Evolutionary conservation across 2,888 invertebrate genomes (phyloP).

Genomic region (Helleia helle): DNA sequence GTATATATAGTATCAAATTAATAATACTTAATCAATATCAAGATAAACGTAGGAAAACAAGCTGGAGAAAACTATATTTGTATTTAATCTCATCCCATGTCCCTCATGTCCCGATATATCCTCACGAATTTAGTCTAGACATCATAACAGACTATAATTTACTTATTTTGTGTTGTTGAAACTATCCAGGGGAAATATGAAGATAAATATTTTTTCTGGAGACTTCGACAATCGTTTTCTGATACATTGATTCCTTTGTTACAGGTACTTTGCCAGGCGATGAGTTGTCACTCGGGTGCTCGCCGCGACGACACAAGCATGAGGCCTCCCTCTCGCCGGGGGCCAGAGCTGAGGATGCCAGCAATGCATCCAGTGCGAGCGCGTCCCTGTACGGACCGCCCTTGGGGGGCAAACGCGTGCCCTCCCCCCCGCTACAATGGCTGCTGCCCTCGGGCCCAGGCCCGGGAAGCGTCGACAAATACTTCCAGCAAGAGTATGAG

Average conservation of each 20-base stretch:
- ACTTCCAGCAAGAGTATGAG: constrained; percentile 79
- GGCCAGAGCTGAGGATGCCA: constrained; percentile 82
- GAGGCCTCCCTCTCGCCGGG: constrained; percentile 79
- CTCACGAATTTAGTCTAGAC: constrained; percentile 6
- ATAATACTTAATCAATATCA: too few species aligned
- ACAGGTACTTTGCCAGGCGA: constrained; percentile 87
- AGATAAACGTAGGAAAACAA: too few species aligned
- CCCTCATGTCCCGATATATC: background rate
- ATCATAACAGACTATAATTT: constrained; percentile 2
- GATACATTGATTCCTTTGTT: constrained; percentile 37
- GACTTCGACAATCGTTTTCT: too few species aligned
- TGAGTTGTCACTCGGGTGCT: constrained; percentile 80
- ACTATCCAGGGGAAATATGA: background rate
- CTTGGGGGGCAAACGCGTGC: constrained; percentile 58
- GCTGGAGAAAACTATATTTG: background rate
- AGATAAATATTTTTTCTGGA: too few species aligned
- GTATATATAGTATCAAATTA: too few species aligned
- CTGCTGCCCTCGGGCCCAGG: constrained; percentile 81
- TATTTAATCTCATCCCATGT: background rate
- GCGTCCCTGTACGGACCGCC: constrained; percentile 75
- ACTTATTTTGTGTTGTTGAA: background rate
- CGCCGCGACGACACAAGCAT: constrained; percentile 74
- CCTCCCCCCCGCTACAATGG: constrained; percentile 79
- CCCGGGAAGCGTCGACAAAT: constrained; percentile 75
- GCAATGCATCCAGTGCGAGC: constrained; percentile 78